phyloP scores from a whole-genome alignment of 2,888 invertebrate genomes.

The Leucozona laternaria region DNA sequence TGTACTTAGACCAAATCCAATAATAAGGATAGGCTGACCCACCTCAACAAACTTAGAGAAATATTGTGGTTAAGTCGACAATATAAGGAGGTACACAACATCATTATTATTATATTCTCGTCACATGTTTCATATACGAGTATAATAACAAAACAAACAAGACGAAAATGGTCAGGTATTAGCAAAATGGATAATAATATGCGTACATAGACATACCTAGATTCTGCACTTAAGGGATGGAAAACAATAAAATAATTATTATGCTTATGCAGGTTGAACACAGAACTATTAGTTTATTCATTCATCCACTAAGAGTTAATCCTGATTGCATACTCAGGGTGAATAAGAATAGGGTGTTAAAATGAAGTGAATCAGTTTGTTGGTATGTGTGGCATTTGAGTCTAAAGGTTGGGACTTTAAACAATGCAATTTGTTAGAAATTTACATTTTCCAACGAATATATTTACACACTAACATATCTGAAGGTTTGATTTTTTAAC shows the following conservation, averaged over 20 bases:
- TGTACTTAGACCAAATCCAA: neutral
- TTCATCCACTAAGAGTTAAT: neutral
- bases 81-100: neutral
- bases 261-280: neutral
- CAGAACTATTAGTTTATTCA: neutral
- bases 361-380: neutral
- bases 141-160: neutral
- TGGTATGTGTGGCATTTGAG: neutral
- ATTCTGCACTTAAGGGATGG: neutral
- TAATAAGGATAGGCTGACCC: neutral
- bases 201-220: neutral
- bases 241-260: neutral
- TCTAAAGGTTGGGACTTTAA: too few species aligned
- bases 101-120: neutral
- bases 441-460: too few species aligned
- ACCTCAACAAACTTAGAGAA: neutral
- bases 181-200: neutral
- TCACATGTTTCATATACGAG: neutral
- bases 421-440: neutral
- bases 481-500: too few species aligned
- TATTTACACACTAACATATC: too few species aligned
- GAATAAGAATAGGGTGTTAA: neutral
- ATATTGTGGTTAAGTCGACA: neutral
- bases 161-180: conserved; percentile 4
- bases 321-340: neutral